A percentile compares a stretch with the other conserved stretches of the same genome.
phyloP scores from a whole-genome alignment of 2,888 invertebrate species.

The Doris montereyensis region DNA sequence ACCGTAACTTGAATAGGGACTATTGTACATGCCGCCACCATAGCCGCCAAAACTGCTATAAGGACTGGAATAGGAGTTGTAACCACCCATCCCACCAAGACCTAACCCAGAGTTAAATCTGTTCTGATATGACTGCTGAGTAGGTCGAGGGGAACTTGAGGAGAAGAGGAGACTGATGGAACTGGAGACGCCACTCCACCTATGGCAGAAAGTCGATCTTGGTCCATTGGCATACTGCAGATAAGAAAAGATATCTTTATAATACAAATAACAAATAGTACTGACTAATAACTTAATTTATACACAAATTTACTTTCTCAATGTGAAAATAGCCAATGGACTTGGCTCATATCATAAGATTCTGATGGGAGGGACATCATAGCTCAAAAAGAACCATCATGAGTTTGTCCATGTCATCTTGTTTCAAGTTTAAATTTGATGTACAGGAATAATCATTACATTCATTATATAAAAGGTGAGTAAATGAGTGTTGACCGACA shows the following conservation, averaged over 20 bases:
- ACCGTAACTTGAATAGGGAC: conserved; percentile 44
- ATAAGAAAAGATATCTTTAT: not conserved
- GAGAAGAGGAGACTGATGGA: conserved; percentile 43
- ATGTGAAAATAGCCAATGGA: too few species aligned
- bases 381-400: too few species aligned
- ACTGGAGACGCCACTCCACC: conserved; percentile 23
- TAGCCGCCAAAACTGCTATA: conserved; percentile 47
- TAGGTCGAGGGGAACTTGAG: conserved; percentile 51
- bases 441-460: too few species aligned
- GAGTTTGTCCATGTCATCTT: too few species aligned
- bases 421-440: too few species aligned
- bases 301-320: too few species aligned
- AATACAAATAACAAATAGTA: not conserved
- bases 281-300: too few species aligned
- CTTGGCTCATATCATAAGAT: too few species aligned
- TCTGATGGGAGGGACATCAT: too few species aligned
- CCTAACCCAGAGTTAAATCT: conserved; percentile 42
- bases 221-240: conserved; percentile 20
- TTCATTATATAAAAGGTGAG: too few species aligned
- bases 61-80: conserved; percentile 47
- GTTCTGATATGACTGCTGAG: conserved; percentile 34
- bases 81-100: conserved; percentile 45
- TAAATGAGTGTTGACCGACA: too few species aligned
- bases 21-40: conserved; percentile 47
- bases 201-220: conserved; percentile 25